Evolutionary conservation across 2,113 vertebrate genomes (phyloP), one percentile per base, ranked within the genome.

Genomic region (Dasypus novemcinctus): DNA sequence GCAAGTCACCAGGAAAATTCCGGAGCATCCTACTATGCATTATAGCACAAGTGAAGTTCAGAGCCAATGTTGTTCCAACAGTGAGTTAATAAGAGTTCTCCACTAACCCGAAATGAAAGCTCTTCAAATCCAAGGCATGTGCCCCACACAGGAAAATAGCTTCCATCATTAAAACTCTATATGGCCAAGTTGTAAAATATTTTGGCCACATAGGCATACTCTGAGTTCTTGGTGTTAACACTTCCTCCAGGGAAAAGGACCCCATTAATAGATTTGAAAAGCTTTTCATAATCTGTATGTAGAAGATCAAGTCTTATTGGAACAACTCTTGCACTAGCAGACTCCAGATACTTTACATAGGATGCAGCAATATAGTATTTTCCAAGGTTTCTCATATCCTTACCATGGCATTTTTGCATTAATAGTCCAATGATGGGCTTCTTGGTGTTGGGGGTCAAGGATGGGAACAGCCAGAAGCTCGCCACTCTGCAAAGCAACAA

Each of bases 91-190:
- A 99, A n/a, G 1, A 36, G 1, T 85, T 99, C 41, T 2, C 98
- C 98, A 85, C 99, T 99, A 8, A 99, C 98, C 95, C 99, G 95
- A 33, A 98, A 97, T 0, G 98, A 97, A 91, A 99, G 98, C 95
- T 98, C 97, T 95, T 99, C 99, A 1, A 99, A 99, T 64, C 99
- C 99, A 13, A 99, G 98, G 91, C 99, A 99, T 0, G 99, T 99
- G 20, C 99, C 99, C 99, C 99, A 99, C 25, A 99, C 93, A 5
- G 99, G 99, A 96, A 99, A 99, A 96, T 99, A 99, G 97, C 99
- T 99, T 15, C 99, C 99, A 31, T 97, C 95, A 25, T 98, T 93
- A 7, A 99, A 99, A 66, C 99, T 99, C 99, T n/a, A n/a, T 90
- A 99, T 96, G 9, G 99, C 98, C 52, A 99, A 98, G 21, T 97